Base-by-base conservation (phyloP, 2,797 vertebrate species). In the Neosilurus hyrtlii region DNA sequence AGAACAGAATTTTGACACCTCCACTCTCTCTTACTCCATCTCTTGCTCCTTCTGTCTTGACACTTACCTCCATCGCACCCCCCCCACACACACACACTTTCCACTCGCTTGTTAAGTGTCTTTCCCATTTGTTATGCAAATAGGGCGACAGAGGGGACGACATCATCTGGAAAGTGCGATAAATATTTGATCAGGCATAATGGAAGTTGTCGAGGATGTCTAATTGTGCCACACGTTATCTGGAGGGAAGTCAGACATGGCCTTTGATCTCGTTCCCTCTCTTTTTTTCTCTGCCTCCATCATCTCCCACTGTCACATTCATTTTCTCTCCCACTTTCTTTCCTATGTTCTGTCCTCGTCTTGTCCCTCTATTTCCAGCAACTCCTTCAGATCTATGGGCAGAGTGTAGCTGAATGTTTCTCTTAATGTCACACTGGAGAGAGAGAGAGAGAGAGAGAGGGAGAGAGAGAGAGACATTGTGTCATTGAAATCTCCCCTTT, bases 131-230 rank as follows among this genome's bases (percentile, higher is more conserved):
- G 96, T 94, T 94, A 97, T 96, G 95, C 95, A 96, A 97, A 97
- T 96, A 95, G 91, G 91, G 91, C 84, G 84, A 91, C 84, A 71
- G 91, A 92, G 94, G 93, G 95, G 95, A 94, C 94, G 96, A 97
- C 96, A 96, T 95, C 96, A 96, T 97, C 96, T 94, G 95, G 92
- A 86, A 95, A 93, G 94, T 94, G 95, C 94, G 91, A 98, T 99
- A 99, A 99, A 99, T 99, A 99, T 99, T 99, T 99, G 96, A 99
- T 99, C 95, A 98, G 95, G 94, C 93, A 92, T 99, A 99, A 99
- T 99, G 97, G 96, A 96, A 99, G 97, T 99, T 96, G 96, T 97
- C 97, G 96, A 95, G 94, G 95, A 91, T 93, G 91, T 92, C 96
- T 99, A 98, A 99, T 99, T 98, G 97, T 94, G 92, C 94, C 94